Base-by-base conservation (phyloP, 1,140 invertebrate species). In the Bombus soroeensis region DNA sequence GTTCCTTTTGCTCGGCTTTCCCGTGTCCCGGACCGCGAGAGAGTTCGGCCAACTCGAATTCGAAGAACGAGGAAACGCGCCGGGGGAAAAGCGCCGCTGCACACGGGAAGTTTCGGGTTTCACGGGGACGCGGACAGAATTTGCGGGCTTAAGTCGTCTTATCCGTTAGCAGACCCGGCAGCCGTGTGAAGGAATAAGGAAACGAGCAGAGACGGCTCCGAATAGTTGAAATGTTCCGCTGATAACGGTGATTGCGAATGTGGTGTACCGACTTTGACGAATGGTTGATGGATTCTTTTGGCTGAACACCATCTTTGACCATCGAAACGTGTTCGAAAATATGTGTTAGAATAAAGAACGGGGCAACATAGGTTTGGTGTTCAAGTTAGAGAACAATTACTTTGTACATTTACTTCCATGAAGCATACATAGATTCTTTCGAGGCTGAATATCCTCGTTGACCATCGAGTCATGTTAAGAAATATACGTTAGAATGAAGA, bases 61-160 rank as follows among this genome's bases (percentile, higher is more conserved):
- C 57, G 53, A 68, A 62, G 68, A 64, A 80, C 75, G 84, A 75
- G 81, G 74, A 66, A 34, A 73, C 41, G 37, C 81, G 47, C 8
- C 8, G 53, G 32, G 64, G 43, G 73, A 68, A 66, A 68, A 70
- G 75, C 53, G 53, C 25, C 47, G 53, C 25, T n/a, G 28, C 41
- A 41, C 62, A 28, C 75, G 37, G 37, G 53, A 85, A 85, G 76
- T 80, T 72, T 80, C 74, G 34, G 41, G 76, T 80, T 85, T 80
- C 83, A 37, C 32, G 82, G 75, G 22, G 39, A 84, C 83, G 66
- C 82, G 82, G 37, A n/a, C 70, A 57, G 83, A 84, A 84, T 84
- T 84, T 59, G 76, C 82, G 64, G 53, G 25, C 57, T 78, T 78
- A 78, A 78, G 57, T 28, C 75, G 75, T 41, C 75, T 59, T 78